Percentiles rank a stretch among this genome's conserved stretches.
Conservation (phyloP, 2,888 invertebrate genomes). For the Limnephilus auricula region DNA sequence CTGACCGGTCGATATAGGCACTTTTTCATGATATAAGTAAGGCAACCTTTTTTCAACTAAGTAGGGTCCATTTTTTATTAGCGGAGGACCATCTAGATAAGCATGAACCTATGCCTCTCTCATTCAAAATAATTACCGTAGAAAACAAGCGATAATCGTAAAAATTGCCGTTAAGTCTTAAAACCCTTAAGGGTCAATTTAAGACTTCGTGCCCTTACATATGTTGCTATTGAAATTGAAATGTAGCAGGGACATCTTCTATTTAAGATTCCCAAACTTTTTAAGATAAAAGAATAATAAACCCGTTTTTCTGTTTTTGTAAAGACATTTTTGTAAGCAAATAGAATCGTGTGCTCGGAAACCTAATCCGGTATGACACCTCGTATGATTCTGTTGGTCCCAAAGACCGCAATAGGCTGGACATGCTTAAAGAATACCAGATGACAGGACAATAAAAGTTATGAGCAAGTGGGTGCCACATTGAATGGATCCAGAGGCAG, state of each 20-base stretch:
- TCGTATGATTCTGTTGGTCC: too few relatives aligned
- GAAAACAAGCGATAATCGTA: slow-evolving; percentile 56
- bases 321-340: too few relatives aligned
- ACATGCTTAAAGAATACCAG: too few relatives aligned
- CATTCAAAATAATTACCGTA: slow-evolving; percentile 52
- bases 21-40: too few relatives aligned
- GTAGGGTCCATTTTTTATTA: not conserved
- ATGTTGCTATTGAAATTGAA: slow-evolving; percentile 33
- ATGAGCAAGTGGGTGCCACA: too few relatives aligned
- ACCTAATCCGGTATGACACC: too few relatives aligned
- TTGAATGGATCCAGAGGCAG: too few relatives aligned
- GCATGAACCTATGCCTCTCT: not conserved
- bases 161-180: slow-evolving; percentile 46
- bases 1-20: too few relatives aligned
- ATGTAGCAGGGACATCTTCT: not conserved
- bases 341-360: too few relatives aligned
- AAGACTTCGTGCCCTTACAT: slow-evolving; percentile 37
- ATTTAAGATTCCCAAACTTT: slow-evolving; percentile 46
- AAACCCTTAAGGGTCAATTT: not conserved
- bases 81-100: not conserved
- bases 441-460: too few relatives aligned
- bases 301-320: not conserved
- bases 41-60: not conserved
- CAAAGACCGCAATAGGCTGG: too few relatives aligned
- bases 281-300: not conserved